Conservation (phyloP, 2,797 vertebrate genomes). For the Brachyrhaphis roseni region DNA sequence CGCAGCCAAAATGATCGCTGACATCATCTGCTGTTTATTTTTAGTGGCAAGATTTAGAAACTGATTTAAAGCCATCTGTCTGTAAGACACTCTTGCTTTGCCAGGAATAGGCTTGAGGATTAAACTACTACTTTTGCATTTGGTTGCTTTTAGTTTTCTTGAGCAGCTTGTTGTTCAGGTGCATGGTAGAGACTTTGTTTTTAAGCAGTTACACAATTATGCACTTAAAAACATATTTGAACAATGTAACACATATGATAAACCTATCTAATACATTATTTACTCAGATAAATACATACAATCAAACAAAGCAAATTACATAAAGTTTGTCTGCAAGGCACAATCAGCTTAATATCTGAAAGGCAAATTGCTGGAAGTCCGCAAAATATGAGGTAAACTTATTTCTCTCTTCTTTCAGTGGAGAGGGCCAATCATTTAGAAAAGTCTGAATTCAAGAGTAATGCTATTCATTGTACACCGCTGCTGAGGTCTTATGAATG, state of each 20-base stretch:
- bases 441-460: conserved; percentile 10
- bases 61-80: background rate
- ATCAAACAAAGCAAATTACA: background rate
- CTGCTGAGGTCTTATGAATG: conserved; percentile 12
- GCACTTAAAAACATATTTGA: background rate
- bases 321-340: background rate
- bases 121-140: background rate
- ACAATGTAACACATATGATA: background rate
- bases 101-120: background rate
- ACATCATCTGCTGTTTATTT: background rate
- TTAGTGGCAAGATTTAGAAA: background rate
- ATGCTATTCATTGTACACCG: conserved; percentile 5
- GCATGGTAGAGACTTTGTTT: background rate
- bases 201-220: background rate
- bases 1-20: background rate
- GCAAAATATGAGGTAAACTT: background rate
- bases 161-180: background rate
- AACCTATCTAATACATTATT: background rate
- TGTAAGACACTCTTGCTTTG: background rate
- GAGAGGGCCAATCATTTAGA: conserved; percentile 2
- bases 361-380: background rate
- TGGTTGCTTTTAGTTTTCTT: background rate
- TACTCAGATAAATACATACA: background rate
- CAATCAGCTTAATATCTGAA: background rate
- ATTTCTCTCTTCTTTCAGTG: background rate